Conservation (phyloP, 2,888 invertebrate species). For the Epiperipatus broadwayi region DNA sequence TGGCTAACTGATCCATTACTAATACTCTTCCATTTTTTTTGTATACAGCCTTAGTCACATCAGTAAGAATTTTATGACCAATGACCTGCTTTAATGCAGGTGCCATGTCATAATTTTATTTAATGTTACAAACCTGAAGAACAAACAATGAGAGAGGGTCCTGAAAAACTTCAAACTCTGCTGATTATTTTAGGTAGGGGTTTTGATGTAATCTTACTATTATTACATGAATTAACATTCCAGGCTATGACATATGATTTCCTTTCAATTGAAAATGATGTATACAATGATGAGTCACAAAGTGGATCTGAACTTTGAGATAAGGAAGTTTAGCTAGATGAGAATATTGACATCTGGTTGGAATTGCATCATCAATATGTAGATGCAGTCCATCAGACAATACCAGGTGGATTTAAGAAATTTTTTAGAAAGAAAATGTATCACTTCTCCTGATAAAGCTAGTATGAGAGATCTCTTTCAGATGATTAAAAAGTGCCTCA, state of each 20-base stretch:
- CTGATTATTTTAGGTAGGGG: too few relatives aligned
- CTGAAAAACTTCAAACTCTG: too few relatives aligned
- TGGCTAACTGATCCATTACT: constrained; percentile 83
- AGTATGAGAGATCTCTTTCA: constrained; percentile 91
- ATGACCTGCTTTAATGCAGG: too few relatives aligned
- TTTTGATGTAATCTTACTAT: too few relatives aligned
- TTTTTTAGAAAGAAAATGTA: constrained; percentile 49
- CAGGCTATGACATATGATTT: too few relatives aligned
- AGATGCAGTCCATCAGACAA: constrained; percentile 89
- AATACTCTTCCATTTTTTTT: constrained; percentile 97
- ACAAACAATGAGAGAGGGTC: too few relatives aligned
- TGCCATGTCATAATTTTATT: too few relatives aligned
- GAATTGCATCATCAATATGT: constrained; percentile 96
- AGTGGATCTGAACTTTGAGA: constrained; percentile 49
- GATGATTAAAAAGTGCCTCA: constrained; percentile 99
- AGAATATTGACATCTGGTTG: constrained; percentile 96
- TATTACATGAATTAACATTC: too few relatives aligned
- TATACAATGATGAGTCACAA: constrained; percentile 59
- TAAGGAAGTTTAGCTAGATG: constrained; percentile 87
- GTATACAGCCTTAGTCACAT: too few relatives aligned
- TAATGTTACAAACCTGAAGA: too few relatives aligned
- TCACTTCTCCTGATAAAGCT: constrained; percentile 58
- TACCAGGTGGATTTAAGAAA: constrained; percentile 96
- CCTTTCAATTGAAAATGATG: too few relatives aligned
- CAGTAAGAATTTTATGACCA: too few relatives aligned